Evolutionary conservation across 1,140 invertebrate genomes (phyloP).

Genomic region (Meloidogyne floridensis): DNA sequence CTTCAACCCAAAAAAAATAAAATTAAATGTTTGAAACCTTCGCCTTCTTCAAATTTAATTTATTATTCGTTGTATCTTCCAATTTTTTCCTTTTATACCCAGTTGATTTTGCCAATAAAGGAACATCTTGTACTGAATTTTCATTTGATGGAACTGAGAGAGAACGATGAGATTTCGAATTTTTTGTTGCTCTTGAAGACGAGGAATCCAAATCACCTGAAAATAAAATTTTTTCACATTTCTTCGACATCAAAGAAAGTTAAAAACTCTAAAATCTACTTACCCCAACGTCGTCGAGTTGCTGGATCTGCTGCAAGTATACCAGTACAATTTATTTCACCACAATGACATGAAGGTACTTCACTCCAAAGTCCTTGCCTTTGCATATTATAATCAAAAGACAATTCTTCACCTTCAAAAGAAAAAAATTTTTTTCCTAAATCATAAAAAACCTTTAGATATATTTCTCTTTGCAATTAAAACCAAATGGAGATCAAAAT

Average conservation of each 20-base stretch:
- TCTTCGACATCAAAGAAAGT: no score
- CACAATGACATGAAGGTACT: conserved; percentile 33
- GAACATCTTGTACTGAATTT: neutral
- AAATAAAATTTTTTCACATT: neutral
- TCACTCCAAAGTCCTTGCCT: neutral
- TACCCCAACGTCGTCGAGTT: neutral
- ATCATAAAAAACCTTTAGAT: conserved; percentile 1
- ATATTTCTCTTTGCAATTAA: conserved; percentile 33
- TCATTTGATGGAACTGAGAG: neutral
- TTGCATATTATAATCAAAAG: conserved; percentile 44
- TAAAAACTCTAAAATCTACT: neutral
- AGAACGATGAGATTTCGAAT: neutral
- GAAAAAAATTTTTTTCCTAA: neutral
- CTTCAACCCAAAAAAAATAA: no score
- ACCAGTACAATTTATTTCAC: conserved; percentile 28
- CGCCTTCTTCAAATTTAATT: neutral
- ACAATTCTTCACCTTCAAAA: conserved; percentile 31
- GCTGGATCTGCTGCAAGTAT: conserved; percentile 30
- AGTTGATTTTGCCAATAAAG: neutral
- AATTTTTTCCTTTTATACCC: neutral
- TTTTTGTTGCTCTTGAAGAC: neutral
- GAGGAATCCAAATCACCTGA: conserved; percentile 3
- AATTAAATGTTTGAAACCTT: no score
- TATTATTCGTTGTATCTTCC: neutral
- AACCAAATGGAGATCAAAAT: conserved; percentile 37